phyloP scores from a whole-genome alignment of 2,797 vertebrate species.

The Helarctos malayanus region DNA sequence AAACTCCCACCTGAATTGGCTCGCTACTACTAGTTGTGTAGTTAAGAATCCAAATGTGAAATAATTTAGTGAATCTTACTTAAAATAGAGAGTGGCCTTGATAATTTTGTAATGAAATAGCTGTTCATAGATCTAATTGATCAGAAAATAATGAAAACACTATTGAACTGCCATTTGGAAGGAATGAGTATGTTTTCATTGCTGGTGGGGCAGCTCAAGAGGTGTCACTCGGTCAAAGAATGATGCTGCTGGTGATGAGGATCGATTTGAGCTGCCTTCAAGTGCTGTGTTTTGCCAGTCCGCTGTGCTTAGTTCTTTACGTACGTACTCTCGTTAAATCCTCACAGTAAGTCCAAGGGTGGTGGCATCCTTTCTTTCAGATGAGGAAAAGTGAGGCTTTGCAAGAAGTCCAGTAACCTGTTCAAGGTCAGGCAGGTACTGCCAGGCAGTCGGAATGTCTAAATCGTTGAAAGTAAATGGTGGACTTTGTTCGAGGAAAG shows the following conservation, averaged over 20 bases:
- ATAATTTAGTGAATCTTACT: constrained; percentile 46
- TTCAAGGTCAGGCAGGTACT: constrained; percentile 31
- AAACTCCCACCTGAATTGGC: not conserved
- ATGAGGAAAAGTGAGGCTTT: constrained; percentile 10
- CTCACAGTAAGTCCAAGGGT: not conserved
- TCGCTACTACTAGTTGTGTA: constrained; percentile 34
- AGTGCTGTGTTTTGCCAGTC: not conserved
- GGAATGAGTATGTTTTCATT: constrained; percentile 23
- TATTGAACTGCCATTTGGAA: constrained; percentile 37
- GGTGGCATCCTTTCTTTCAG: constrained; percentile 38
- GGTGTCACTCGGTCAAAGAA: not conserved
- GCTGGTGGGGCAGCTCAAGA: constrained; percentile 29
- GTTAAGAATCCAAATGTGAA: constrained; percentile 59
- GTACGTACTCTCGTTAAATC: constrained; percentile 34
- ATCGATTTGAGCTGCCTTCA: not conserved
- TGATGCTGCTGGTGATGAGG: not conserved
- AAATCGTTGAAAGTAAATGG: not conserved
- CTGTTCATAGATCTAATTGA: constrained; percentile 51
- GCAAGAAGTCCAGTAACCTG: not conserved
- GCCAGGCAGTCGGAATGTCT: not conserved
- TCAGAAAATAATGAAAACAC: constrained; percentile 66
- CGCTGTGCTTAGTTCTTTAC: not conserved
- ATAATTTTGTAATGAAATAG: constrained; percentile 65
- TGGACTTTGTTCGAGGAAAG: constrained; percentile 20
- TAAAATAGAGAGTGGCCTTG: constrained; percentile 39